Base-by-base conservation (phyloP, 2,888 invertebrate genomes). In the Oscheius sp. region DNA sequence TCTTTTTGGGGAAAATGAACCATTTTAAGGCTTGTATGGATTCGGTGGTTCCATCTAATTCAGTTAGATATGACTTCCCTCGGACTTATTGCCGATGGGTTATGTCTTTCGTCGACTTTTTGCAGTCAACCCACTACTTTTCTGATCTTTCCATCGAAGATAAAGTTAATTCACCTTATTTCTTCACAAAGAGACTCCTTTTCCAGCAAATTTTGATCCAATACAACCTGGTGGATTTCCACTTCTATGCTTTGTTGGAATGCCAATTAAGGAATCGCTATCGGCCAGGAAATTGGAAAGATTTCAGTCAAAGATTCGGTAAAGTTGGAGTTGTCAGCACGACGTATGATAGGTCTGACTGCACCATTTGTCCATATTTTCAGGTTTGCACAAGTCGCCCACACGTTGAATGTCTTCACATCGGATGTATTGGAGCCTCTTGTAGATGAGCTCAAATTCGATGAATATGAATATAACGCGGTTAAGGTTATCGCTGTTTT, bases 1-100 rank as follows among this genome's bases (percentile, higher is more conserved):
- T n/a, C n/a, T n/a, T n/a, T n/a, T n/a, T n/a, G n/a, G n/a, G n/a
- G n/a, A n/a, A n/a, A n/a, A n/a, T n/a, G n/a, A n/a, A n/a, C n/a
- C n/a, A n/a, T n/a, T 15, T 53, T 31, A 29, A 53, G 53, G 55
- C 55, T 34, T 55, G 55, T 34, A 15, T 55, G 10, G 55, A 55
- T 34, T 6, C n/a, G n/a, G n/a, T n/a, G n/a, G n/a, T n/a, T n/a
- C n/a, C n/a, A n/a, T n/a, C n/a, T n/a, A n/a, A n/a, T n/a, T n/a
- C n/a, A n/a, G n/a, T n/a, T n/a, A 20, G 12, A n/a, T 23, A 5
- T 6, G 12, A 20, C 17, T 12, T 34, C 5, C 55, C 34, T 6
- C 33, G 34, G 31, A 34, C 31, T 5, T 55, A 33, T 23, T 29
- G 55, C 17, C 33, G 55, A 34, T 55, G 55, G 55, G 33, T 34